These are phyloP conservation scores for Drosophila falleni DNA, from an alignment of 2,888 invertebrate species.

Conservation along the genomic window DNA sequence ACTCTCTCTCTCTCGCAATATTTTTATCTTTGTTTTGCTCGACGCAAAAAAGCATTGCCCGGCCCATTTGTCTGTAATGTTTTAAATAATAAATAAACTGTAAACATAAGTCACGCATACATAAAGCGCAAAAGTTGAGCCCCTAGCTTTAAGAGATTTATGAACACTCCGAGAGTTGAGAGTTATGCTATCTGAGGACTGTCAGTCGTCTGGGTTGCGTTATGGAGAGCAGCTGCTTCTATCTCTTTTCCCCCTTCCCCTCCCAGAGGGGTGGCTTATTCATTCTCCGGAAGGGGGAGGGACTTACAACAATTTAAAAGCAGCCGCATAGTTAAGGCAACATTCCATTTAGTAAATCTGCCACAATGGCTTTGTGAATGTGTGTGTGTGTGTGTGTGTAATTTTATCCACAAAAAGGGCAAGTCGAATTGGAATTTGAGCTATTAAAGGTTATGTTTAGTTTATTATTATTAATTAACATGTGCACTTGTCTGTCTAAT, in stretches of 20 bases:
- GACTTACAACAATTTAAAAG: conserved; percentile 35
- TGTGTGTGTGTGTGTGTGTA: conserved; percentile 1
- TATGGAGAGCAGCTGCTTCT: neutral
- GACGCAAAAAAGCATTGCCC: conserved; percentile 9
- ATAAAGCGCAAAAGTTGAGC: conserved; percentile 71
- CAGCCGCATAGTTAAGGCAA: conserved; percentile 35
- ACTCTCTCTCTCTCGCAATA: conserved; percentile 25
- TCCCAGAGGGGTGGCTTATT: neutral
- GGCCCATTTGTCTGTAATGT: conserved; percentile 69
- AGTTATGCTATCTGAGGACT: conserved; percentile 9
- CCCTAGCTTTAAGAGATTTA: conserved; percentile 66
- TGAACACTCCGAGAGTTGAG: conserved; percentile 46
- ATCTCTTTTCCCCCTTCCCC: neutral
- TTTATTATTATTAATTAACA: conserved; percentile 41
- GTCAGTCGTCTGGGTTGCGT: neutral
- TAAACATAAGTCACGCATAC: conserved; percentile 80
- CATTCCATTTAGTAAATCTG: conserved; percentile 30
- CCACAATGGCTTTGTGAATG: conserved; percentile 11
- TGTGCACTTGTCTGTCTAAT: conserved; percentile 25
- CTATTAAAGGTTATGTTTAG: conserved; percentile 4
- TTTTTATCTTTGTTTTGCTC: conserved; percentile 46
- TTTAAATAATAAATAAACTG: conserved; percentile 80
- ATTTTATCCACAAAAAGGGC: neutral
- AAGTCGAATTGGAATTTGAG: neutral
- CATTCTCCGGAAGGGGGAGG: neutral